These are phyloP conservation scores for Onychomys torridus DNA, from an alignment of 2,797 vertebrate species.

Conservation along the genomic window DNA sequence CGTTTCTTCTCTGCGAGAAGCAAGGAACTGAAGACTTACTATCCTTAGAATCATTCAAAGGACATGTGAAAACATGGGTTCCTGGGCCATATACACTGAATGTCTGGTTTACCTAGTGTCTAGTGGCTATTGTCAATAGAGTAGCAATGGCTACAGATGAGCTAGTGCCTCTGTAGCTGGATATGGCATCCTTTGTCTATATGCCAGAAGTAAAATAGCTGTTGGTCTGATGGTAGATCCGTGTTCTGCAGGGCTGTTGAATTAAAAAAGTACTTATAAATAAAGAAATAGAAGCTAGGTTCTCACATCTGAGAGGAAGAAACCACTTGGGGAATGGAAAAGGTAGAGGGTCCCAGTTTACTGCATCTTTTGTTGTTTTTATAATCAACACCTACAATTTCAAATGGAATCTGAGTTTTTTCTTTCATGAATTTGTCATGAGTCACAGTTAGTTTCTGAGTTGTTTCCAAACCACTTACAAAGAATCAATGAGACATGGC, in stretches of 20 bases:
- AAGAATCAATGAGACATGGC: slow-evolving; percentile 24
- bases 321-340: neutral
- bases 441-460: slow-evolving; percentile 33
- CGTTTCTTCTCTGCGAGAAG: neutral
- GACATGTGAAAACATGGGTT: neutral
- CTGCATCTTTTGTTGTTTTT: neutral
- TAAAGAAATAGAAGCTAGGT: slow-evolving; percentile 17
- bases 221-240: neutral
- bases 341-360: neutral
- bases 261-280: slow-evolving; percentile 44
- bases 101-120: neutral
- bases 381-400: slow-evolving; percentile 45
- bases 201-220: neutral
- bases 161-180: neutral
- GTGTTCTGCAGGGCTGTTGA: neutral
- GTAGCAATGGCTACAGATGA: neutral
- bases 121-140: neutral
- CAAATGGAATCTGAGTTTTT: slow-evolving; percentile 34
- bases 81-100: neutral
- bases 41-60: neutral
- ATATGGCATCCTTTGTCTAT: neutral
- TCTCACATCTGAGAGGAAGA: neutral
- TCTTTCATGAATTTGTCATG: slow-evolving; percentile 43
- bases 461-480: slow-evolving; percentile 31
- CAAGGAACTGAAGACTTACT: neutral